Percentiles rank a stretch among this genome's conserved stretches.
Conservation (phyloP, 2,888 invertebrate species). For the Lydus trimaculatus region DNA sequence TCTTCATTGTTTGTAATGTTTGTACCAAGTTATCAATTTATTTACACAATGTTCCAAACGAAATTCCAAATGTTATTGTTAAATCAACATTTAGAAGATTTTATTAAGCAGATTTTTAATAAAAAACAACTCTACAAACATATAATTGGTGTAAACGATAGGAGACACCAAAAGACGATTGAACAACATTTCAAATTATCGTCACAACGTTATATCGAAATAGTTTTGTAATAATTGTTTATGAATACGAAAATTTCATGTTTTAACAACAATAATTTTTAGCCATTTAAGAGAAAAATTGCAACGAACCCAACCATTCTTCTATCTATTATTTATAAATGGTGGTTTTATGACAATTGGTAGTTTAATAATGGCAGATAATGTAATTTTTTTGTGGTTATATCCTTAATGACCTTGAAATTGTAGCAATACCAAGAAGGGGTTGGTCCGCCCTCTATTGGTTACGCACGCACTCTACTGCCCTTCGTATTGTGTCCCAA, state of each 20-base stretch:
- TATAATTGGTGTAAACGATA: background rate
- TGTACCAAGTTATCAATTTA: background rate
- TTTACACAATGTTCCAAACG: background rate
- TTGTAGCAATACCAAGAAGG: too few relatives aligned
- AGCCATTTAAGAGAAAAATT: background rate
- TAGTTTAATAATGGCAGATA: background rate
- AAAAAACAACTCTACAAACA: too few relatives aligned
- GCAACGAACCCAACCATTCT: background rate
- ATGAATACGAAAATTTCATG: too few relatives aligned
- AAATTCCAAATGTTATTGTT: background rate
- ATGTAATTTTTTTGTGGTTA: too few relatives aligned
- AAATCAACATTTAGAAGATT: background rate
- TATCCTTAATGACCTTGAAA: too few relatives aligned
- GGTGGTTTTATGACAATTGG: background rate
- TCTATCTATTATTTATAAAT: background rate
- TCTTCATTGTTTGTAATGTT: background rate
- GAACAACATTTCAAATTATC: background rate
- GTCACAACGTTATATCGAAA: background rate
- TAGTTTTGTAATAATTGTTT: background rate
- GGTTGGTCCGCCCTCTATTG: too few relatives aligned
- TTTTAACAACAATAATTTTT: background rate
- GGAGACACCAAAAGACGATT: background rate
- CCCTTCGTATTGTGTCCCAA: too few relatives aligned
- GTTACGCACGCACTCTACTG: too few relatives aligned
- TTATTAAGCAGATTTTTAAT: background rate